Percentiles rank a stretch among this genome's conserved stretches.
phyloP scores from a whole-genome alignment of 2,797 vertebrate genomes.

The Molossus molossus region DNA sequence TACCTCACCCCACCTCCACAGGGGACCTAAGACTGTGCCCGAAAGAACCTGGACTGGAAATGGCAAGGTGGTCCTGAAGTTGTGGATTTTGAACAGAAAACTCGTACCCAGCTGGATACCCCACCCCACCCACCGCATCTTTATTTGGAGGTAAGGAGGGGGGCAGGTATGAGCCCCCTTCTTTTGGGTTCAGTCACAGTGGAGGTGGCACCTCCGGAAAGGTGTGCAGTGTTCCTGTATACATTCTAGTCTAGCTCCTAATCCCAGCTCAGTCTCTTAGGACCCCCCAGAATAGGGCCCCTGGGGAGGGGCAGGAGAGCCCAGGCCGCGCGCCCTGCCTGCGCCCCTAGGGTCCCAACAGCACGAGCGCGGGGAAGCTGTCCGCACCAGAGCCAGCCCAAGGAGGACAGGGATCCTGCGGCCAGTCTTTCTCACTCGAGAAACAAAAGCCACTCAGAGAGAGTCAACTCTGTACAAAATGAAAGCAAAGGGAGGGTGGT shows the following conservation, averaged over 20 bases:
- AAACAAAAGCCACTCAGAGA: not conserved
- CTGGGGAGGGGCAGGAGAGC: slow-evolving; percentile 29
- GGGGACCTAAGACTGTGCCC: not conserved
- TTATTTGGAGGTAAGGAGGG: not conserved
- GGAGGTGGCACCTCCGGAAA: slow-evolving; percentile 2
- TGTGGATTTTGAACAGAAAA: not conserved
- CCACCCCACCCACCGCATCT: not conserved
- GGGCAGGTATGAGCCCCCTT: not conserved
- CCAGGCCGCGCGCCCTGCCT: not conserved
- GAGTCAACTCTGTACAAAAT: not conserved
- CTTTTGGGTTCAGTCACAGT: not conserved
- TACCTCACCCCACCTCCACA: not conserved
- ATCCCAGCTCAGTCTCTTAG: not conserved
- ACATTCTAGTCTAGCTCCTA: not conserved
- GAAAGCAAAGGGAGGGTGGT: not conserved
- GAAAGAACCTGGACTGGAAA: not conserved
- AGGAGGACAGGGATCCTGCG: not conserved
- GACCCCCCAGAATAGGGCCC: not conserved
- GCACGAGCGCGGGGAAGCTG: slow-evolving; percentile 58
- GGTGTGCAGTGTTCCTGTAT: not conserved
- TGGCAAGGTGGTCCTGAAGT: not conserved
- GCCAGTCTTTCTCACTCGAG: slow-evolving; percentile 39
- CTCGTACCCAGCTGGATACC: not conserved
- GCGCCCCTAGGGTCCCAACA: not conserved
- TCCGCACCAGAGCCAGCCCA: not conserved